phyloP scores from a whole-genome alignment of 2,797 vertebrate species.

The Malacoraja senta region DNA sequence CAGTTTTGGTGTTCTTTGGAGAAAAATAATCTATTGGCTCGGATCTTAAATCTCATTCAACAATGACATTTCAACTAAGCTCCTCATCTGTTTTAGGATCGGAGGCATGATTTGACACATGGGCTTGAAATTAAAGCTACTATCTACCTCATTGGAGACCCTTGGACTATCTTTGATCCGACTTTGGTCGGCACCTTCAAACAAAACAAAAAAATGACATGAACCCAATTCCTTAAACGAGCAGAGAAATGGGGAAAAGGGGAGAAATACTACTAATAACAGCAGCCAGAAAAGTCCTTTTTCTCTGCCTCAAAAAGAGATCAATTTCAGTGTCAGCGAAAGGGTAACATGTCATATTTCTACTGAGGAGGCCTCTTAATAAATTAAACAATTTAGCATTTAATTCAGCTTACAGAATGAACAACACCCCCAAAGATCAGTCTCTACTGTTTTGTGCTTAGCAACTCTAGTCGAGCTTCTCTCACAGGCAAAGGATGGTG shows the following conservation, averaged over 20 bases:
- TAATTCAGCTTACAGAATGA: constrained; percentile 29
- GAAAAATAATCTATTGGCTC: not conserved
- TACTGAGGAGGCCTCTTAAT: not conserved
- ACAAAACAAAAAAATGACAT: not conserved
- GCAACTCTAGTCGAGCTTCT: not conserved
- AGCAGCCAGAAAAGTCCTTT: not conserved
- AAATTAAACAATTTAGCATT: not conserved
- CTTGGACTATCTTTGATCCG: too few relatives aligned
- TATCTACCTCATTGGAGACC: too few relatives aligned
- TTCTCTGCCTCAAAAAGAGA: not conserved
- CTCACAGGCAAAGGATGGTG: not conserved
- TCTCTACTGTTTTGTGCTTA: not conserved
- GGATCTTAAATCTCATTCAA: not conserved
- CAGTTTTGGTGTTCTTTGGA: not conserved
- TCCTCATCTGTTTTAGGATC: not conserved
- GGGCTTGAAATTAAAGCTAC: not conserved
- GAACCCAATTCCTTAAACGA: not conserved
- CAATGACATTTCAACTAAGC: not conserved
- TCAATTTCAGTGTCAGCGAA: not conserved
- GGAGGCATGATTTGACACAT: too few relatives aligned
- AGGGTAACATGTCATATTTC: not conserved
- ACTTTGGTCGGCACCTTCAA: not conserved
- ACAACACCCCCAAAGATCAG: not conserved
- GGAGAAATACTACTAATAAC: not conserved
- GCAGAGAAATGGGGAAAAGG: not conserved